These are phyloP conservation scores for Drosophila bocqueti DNA, from an alignment of 1,140 invertebrate species.

Conservation along the genomic window DNA sequence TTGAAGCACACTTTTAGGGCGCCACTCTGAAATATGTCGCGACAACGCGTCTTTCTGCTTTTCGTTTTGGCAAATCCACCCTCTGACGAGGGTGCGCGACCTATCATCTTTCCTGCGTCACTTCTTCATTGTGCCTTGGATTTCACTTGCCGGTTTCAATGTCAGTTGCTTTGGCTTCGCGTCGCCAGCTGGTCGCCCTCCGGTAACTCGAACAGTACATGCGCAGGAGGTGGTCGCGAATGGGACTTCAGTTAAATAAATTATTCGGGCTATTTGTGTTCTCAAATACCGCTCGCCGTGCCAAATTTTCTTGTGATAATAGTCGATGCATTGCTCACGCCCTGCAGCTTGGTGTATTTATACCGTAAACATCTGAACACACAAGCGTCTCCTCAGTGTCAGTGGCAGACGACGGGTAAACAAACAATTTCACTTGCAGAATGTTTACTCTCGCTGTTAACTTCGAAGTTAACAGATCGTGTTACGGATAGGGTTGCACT, in stretches of 20 bases:
- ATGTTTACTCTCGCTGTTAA: constrained; percentile 11
- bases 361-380: constrained; percentile 34
- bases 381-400: neutral
- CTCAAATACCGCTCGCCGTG: constrained; percentile 15
- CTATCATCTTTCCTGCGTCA: constrained; percentile 29
- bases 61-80: constrained; percentile 1
- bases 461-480: neutral
- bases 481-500: constrained; percentile 7
- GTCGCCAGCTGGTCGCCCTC: constrained; percentile 28
- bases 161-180: constrained; percentile 29
- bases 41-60: neutral
- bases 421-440: constrained; percentile 11
- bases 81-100: constrained; percentile 13
- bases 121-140: neutral
- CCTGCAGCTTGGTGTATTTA: constrained; percentile 27
- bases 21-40: neutral
- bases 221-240: constrained; percentile 1
- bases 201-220: constrained; percentile 20
- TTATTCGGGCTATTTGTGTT: constrained; percentile 29
- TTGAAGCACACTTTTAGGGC: constrained; percentile 41
- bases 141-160: constrained; percentile 20
- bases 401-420: constrained; percentile 37
- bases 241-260: constrained; percentile 20
- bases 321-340: constrained; percentile 39
- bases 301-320: constrained; percentile 49